Evolutionary conservation across 2,888 invertebrate species (phyloP).

Genomic region (Oscheius onirici): DNA sequence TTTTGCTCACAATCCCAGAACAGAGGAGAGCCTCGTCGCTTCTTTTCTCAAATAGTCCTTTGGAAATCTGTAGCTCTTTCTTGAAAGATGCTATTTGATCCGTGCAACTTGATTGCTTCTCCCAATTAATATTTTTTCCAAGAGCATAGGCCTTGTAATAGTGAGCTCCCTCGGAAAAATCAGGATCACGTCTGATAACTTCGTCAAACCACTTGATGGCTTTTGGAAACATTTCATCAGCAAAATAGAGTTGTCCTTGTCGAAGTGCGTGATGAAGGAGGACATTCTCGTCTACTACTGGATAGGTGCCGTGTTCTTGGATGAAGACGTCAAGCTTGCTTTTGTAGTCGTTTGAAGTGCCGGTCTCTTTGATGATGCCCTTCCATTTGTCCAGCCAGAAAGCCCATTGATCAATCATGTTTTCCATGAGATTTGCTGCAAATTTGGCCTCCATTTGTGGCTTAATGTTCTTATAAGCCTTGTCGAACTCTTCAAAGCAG

Average conservation of each 20-base stretch:
- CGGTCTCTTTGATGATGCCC: neutral
- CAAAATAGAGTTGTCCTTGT: neutral
- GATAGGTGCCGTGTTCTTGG: neutral
- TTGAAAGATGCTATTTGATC: neutral
- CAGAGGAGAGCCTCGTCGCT: neutral
- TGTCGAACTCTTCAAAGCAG: conserved; percentile 15
- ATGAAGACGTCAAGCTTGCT: neutral
- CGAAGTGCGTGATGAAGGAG: neutral
- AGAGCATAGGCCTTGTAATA: conserved; percentile 63
- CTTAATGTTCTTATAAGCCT: conserved; percentile 1
- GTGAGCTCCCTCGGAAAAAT: conserved; percentile 63
- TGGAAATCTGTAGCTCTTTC: neutral
- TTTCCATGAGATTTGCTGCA: neutral
- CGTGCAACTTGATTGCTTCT: too few species aligned
- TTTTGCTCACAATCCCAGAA: neutral
- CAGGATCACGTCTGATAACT: conserved; percentile 61
- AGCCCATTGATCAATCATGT: conserved; percentile 31
- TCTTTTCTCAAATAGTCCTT: neutral
- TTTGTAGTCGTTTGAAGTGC: neutral
- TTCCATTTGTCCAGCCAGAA: conserved; percentile 18
- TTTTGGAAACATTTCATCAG: neutral
- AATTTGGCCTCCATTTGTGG: neutral
- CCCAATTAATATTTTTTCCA: neutral
- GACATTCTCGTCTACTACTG: neutral
- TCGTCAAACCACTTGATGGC: conserved; percentile 57